phyloP scores from a whole-genome alignment of 1,140 invertebrate genomes.

The Scaptomyza graminum region DNA sequence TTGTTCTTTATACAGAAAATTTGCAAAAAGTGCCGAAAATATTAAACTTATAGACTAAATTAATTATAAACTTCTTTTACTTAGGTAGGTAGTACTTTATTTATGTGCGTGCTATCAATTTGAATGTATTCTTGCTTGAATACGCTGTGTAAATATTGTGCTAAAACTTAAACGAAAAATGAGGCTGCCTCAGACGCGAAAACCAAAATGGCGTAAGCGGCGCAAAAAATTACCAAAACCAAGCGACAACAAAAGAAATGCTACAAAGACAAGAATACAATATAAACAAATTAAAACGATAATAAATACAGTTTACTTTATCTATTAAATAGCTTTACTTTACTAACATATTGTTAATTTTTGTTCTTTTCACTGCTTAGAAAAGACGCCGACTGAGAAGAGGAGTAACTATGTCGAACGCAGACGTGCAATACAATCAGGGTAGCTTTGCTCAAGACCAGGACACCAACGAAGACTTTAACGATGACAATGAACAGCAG shows the following conservation, averaged over 20 bases:
- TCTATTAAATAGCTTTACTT: not conserved
- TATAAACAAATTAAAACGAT: not conserved
- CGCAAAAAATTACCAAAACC: slow-evolving; percentile 39
- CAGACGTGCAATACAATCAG: slow-evolving; percentile 65
- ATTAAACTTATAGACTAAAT: slow-evolving; percentile 5
- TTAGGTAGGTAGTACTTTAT: slow-evolving; percentile 6
- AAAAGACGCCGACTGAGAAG: slow-evolving; percentile 11
- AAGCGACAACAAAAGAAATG: slow-evolving; percentile 18
- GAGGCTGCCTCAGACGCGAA: slow-evolving; percentile 33
- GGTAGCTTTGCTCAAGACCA: slow-evolving; percentile 44
- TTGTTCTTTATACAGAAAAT: slow-evolving; percentile 22
- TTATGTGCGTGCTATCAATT: not conserved
- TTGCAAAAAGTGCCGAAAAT: slow-evolving; percentile 40
- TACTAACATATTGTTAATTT: not conserved
- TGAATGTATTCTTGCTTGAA: not conserved
- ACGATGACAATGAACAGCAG: slow-evolving; percentile 64
- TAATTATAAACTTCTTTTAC: slow-evolving; percentile 18
- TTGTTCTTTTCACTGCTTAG: not conserved
- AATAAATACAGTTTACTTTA: not conserved
- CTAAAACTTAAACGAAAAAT: slow-evolving; percentile 4
- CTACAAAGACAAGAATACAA: not conserved
- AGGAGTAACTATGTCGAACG: slow-evolving; percentile 55
- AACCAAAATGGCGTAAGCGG: slow-evolving; percentile 72
- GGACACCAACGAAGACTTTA: slow-evolving; percentile 65
- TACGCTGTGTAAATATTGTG: not conserved